Evolutionary conservation across 1,140 invertebrate species (phyloP), one percentile per base, ranked within the genome.

Genomic region (Bacillus rossius): DNA sequence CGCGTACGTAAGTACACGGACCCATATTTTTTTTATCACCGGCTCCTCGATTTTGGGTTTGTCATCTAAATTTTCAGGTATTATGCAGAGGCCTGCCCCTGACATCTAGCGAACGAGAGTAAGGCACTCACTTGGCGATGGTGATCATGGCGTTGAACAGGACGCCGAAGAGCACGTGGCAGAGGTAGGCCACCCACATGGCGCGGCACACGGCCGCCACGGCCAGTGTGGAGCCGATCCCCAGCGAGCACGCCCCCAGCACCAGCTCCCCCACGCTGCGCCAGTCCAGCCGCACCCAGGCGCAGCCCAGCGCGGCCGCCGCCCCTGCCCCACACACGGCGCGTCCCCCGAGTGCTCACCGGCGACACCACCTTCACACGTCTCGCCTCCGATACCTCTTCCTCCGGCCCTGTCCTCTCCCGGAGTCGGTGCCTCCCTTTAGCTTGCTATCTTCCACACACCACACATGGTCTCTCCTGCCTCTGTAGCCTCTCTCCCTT

Each of bases 61-160:
- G n/a, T n/a, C n/a, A n/a, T n/a, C n/a, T n/a, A n/a, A n/a, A n/a
- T n/a, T n/a, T n/a, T n/a, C n/a, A n/a, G n/a, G n/a, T n/a, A n/a
- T n/a, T n/a, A n/a, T n/a, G n/a, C n/a, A n/a, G n/a, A n/a, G n/a
- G n/a, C n/a, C n/a, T n/a, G n/a, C n/a, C n/a, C n/a, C n/a, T n/a
- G n/a, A n/a, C n/a, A n/a, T n/a, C n/a, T n/a, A n/a, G n/a, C n/a
- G n/a, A n/a, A n/a, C n/a, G n/a, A n/a, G n/a, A 34, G 29, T 76
- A 43, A 68, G 25, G 42, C 51, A 63, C 68, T 66, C 68, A 80
- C 79, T 76, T 79, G 42, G 79, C 77, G 64, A 81, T 70, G 14
- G 79, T 80, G 23, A 81, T 77, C n/a, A 75, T 67, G 22, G 73
- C 64, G 55, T 80, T 75, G 61, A 76, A 80, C 7, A 72, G 58